A percentile compares a stretch with the other conserved stretches of the same genome.
These are phyloP conservation scores for Sprattus sprattus DNA, from an alignment of 2,113 vertebrate genomes.

Conservation along the genomic window DNA sequence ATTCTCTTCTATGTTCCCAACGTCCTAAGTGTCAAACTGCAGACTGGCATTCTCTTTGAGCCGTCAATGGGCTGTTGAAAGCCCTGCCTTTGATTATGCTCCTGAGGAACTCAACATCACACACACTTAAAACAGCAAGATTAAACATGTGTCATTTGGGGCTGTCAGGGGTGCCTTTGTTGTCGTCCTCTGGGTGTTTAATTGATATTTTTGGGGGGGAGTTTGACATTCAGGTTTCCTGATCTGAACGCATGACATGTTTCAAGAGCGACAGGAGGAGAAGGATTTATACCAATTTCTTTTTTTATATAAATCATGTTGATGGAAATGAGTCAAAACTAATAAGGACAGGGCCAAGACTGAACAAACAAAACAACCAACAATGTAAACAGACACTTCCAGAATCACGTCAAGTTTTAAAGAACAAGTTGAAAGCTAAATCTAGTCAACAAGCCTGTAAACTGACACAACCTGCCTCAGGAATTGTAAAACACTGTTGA, in stretches of 20 bases:
- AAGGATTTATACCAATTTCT: not conserved
- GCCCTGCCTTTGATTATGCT: conserved; percentile 64
- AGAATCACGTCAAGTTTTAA: not conserved
- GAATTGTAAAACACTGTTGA: not conserved
- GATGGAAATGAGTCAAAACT: conserved; percentile 13
- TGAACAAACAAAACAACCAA: not conserved
- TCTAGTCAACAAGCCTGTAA: not conserved
- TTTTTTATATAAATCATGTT: not conserved
- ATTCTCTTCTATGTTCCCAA: conserved; percentile 63
- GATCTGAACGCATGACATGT: not conserved
- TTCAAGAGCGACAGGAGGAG: not conserved
- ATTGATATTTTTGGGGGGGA: conserved; percentile 61
- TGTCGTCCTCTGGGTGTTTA: conserved; percentile 67
- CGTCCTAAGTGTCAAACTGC: conserved; percentile 61
- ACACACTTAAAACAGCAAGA: conserved; percentile 65
- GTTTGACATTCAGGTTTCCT: conserved; percentile 30
- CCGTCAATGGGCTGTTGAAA: conserved; percentile 65
- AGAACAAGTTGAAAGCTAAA: conserved; percentile 1
- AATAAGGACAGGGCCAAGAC: not conserved
- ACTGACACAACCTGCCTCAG: not conserved
- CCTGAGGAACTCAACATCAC: conserved; percentile 61
- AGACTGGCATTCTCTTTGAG: conserved; percentile 65
- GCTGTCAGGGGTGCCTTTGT: conserved; percentile 64
- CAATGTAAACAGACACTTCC: not conserved
- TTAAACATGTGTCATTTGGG: conserved; percentile 67